Percentiles rank a stretch among this genome's conserved stretches.
phyloP scores from a whole-genome alignment of 2,797 vertebrate species.

The Saxicola maurus region DNA sequence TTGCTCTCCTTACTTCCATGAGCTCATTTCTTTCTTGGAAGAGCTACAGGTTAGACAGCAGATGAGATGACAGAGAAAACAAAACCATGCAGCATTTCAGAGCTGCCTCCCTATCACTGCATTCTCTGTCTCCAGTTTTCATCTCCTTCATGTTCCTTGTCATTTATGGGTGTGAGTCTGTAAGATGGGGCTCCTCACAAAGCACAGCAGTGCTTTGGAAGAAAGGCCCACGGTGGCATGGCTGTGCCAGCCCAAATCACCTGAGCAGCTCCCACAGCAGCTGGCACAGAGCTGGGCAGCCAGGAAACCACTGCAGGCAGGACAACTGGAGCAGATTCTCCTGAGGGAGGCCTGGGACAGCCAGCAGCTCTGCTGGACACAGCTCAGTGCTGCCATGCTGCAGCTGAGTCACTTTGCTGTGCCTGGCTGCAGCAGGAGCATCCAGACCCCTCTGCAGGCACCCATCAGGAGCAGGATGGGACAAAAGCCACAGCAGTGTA shows the following conservation, averaged over 20 bases:
- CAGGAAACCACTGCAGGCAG: accelerated
- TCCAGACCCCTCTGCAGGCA: neutral
- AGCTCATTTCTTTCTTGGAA: neutral
- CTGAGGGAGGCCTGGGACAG: neutral
- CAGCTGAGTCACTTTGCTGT: neutral
- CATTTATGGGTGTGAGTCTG: neutral
- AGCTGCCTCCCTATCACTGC: neutral
- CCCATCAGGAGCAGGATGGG: accelerated
- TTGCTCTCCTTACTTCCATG: neutral
- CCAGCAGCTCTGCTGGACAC: neutral
- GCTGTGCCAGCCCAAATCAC: neutral
- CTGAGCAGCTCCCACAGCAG: too few relatives aligned
- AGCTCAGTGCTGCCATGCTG: neutral
- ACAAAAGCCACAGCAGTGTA: neutral
- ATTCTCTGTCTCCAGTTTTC: neutral
- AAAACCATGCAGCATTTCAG: neutral
- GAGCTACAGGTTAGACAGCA: neutral
- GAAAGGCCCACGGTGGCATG: accelerated
- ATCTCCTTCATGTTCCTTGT: neutral
- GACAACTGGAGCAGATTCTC: neutral
- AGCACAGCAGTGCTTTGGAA: neutral
- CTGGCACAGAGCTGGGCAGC: neutral
- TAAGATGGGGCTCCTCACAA: neutral
- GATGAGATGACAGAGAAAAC: neutral
- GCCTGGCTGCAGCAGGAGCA: accelerated